Base-by-base conservation (phyloP, 2,113 vertebrate species). In the Elachura formosa region DNA sequence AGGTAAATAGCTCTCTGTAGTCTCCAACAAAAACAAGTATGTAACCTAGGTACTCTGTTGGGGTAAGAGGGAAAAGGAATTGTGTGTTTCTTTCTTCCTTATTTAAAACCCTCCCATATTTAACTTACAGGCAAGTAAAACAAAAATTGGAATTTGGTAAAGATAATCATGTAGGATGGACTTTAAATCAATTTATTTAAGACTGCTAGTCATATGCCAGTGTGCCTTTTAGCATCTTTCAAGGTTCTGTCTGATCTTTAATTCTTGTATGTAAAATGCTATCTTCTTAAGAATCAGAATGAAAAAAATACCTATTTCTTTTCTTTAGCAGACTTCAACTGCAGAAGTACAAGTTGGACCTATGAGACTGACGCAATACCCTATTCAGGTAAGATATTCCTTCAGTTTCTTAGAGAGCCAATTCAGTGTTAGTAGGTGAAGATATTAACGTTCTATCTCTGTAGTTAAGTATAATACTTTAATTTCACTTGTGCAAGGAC, bases 361-460 rank as follows among this genome's bases (percentile, higher is more conserved):
- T 29, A 99, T 99, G 99, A 98, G 98, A 98, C 93, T 99, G 96
- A 99, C 97, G 21, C 99, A 99, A 96, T 99, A 99, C 94, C 98
- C 99, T 23, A 98, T 99, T 78, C 99, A 99, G 99, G 99, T 99
- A 98, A 11, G 88, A 49, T 61, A 33, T 54, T 66, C 1, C 79
- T 68, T 83, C 43, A 55, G 22, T 46, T 86, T 62, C 49, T 84
- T 41, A 33, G 36, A 40, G 20, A 48, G 28, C 67, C 18, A 86
- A 19, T 91, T 75, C 6, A 46, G 21, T 73, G 8, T 59, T 64
- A 49, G 85, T 36, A 21, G 16, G 6, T 20, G 8, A 66, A 76
- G 62, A 59, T 58, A 76, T 45, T 56, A 56, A 48, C 25, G 18
- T 67, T 72, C 66, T 64, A 15, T 19, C 4, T 31, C 34, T 80